Base-by-base conservation (phyloP, 2,797 vertebrate species). In the Moxostoma hubbsi region DNA sequence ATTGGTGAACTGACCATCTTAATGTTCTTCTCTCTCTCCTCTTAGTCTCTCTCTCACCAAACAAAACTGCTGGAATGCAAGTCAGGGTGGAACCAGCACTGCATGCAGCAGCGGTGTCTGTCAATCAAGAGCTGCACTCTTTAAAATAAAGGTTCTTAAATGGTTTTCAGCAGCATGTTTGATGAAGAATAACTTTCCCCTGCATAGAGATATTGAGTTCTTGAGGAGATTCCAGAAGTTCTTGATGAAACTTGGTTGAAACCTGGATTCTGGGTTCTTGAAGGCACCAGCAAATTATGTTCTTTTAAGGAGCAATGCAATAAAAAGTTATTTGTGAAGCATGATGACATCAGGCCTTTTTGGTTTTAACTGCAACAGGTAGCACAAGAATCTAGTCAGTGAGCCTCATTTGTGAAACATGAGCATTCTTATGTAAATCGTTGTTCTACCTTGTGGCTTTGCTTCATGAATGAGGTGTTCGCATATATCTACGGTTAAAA, bases 1-100 rank as follows among this genome's bases (percentile, higher is more conserved):
- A 57, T 43, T 16, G 66, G 61, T 59, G 15, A 13, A 80, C 82
- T 86, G 86, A 77, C 70, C 62, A 69, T 74, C 71, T 45, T 61
- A 49, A 75, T 58, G 62, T 45, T 54, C 55, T 50, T 43, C 58
- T 50, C 75, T 77, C 53, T 49, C 12, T 2, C 49, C 49, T 47
- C 62, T 66, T 75, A 67, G 45, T 69, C 61, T 71, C 54, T 67
- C 73, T 58, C 68, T 59, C 68, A 43, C 69, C 73, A 45, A 74
- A 80, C 62, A 66, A 51, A 72, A 54, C 61, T 4, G 4, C 51
- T 71, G 79, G 59, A 77, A 81, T 76, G 80, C 6, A 65, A 43
- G 36, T 62, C 54, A 7, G 24, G n/a, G 13, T 15, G 63, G 53
- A 62, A 51, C 16, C 46, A 50, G 36, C 4, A 1, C 13, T 54